Evolutionary conservation across 2,797 vertebrate species (phyloP).

Genomic region (Syncerus caffer): DNA sequence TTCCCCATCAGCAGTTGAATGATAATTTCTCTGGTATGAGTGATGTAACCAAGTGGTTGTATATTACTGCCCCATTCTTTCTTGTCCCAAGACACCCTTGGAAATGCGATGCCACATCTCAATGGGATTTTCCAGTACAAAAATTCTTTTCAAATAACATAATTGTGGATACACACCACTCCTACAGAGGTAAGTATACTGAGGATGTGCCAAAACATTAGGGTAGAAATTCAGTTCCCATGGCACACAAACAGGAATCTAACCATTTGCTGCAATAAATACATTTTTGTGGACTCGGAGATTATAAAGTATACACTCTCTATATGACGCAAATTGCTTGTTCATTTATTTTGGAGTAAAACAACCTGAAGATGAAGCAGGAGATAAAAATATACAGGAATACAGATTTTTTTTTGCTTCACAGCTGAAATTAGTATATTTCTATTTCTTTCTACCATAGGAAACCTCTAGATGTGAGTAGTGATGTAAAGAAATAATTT

Average conservation of each 20-base stretch:
- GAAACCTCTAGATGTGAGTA: neutral
- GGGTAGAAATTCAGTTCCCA: constrained; percentile 65
- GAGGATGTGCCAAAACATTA: constrained; percentile 71
- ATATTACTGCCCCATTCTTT: constrained; percentile 71
- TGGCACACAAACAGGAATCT: constrained; percentile 52
- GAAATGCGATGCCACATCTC: constrained; percentile 68
- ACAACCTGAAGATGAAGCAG: constrained; percentile 6
- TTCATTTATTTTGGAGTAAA: constrained; percentile 62
- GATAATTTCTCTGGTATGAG: constrained; percentile 75
- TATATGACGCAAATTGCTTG: neutral
- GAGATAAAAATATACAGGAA: neutral
- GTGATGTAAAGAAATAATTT: neutral
- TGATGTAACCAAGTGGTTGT: constrained; percentile 71
- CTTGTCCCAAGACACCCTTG: constrained; percentile 71
- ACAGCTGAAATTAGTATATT: neutral
- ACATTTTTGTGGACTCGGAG: constrained; percentile 20
- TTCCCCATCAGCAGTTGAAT: constrained; percentile 66
- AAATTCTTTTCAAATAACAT: constrained; percentile 76
- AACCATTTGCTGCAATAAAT: constrained; percentile 52
- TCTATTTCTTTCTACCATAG: neutral
- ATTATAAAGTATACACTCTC: constrained; percentile 25
- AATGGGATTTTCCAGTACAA: constrained; percentile 75
- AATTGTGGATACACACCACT: constrained; percentile 71
- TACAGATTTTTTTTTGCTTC: constrained; percentile 13
- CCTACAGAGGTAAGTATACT: constrained; percentile 72